A percentile compares a stretch with the other conserved stretches of the same genome.
Conservation (phyloP, 2,797 vertebrate species). For the Champsocephalus esox region DNA sequence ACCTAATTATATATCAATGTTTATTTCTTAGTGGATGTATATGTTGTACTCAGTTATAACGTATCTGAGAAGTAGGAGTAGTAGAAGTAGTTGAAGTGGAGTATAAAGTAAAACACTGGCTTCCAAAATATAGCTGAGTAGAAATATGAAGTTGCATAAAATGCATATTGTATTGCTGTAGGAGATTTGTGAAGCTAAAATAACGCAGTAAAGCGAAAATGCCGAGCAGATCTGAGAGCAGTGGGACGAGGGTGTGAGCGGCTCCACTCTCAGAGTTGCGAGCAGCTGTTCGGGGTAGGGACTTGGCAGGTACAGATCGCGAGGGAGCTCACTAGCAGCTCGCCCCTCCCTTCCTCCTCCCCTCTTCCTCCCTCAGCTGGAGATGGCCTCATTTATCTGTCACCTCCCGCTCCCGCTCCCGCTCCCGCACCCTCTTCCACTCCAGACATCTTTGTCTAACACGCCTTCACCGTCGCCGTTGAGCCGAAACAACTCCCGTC, state of each 20-base stretch:
- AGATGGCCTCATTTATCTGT: slow-evolving; percentile 82
- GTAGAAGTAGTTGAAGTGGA: too few relatives aligned
- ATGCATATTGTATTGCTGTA: slow-evolving; percentile 3
- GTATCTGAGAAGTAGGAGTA: too few relatives aligned
- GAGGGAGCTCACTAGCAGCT: slow-evolving; percentile 73
- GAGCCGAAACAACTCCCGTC: slow-evolving; percentile 60
- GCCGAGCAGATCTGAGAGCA: slow-evolving; percentile 35
- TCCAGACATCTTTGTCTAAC: slow-evolving; percentile 77
- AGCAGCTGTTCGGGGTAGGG: slow-evolving; percentile 81
- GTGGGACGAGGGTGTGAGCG: slow-evolving; percentile 57
- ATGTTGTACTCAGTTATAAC: too few relatives aligned
- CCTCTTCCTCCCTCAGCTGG: slow-evolving; percentile 68
- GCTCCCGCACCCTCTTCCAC: slow-evolving; percentile 25
- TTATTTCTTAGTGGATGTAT: too few relatives aligned
- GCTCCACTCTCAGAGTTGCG: slow-evolving; percentile 69
- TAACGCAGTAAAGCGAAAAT: slow-evolving; percentile 26
- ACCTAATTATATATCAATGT: too few relatives aligned
- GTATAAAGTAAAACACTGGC: too few relatives aligned
- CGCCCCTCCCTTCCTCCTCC: slow-evolving; percentile 65
- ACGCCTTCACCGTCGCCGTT: slow-evolving; percentile 41
- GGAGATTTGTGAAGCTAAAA: slow-evolving; percentile 25
- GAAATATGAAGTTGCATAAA: too few relatives aligned
- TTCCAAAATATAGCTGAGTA: too few relatives aligned
- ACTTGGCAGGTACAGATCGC: slow-evolving; percentile 83
- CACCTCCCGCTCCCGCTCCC: slow-evolving; percentile 61